Conservation (phyloP, 1,140 invertebrate species). For the Pygmarrhopalites habei region DNA sequence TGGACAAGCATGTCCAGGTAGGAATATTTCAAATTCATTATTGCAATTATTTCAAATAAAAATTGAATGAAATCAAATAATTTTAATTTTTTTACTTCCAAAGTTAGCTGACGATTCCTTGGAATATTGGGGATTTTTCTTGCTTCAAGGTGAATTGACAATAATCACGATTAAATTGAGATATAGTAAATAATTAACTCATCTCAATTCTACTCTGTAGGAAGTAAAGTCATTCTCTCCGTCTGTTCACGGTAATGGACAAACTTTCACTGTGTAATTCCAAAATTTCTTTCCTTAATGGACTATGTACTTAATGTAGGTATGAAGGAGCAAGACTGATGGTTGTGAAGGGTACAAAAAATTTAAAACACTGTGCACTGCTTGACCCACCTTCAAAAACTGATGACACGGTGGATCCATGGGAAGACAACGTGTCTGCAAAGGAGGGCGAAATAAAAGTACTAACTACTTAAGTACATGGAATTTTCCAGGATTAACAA, state of each 20-base stretch:
- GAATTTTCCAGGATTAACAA: constrained; percentile 6
- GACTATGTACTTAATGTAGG: constrained; percentile 41
- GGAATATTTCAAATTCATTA: too few relatives aligned
- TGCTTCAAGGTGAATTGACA: constrained; percentile 66
- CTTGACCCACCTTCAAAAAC: constrained; percentile 50
- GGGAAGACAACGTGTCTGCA: constrained; percentile 36
- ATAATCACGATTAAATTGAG: too few relatives aligned
- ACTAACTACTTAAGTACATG: constrained; percentile 28
- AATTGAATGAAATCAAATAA: too few relatives aligned
- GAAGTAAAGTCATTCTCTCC: constrained; percentile 64
- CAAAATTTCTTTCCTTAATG: too few relatives aligned
- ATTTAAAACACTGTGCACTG: constrained; percentile 65
- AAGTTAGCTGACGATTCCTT: constrained; percentile 73
- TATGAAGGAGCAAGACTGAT: constrained; percentile 65
- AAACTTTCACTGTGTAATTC: too few relatives aligned
- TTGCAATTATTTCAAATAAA: too few relatives aligned
- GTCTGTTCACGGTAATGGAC: constrained; percentile 68
- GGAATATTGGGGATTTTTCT: constrained; percentile 82
- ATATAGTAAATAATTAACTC: too few relatives aligned
- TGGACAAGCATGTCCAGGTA: constrained; percentile 74
- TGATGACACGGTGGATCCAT: constrained; percentile 28
- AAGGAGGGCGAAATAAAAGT: constrained; percentile 36
- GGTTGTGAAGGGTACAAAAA: constrained; percentile 66
- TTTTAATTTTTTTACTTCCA: too few relatives aligned
- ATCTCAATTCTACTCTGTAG: too few relatives aligned